Conservation (phyloP, 2,797 vertebrate species). For the Lutjanus argentimaculatus region DNA sequence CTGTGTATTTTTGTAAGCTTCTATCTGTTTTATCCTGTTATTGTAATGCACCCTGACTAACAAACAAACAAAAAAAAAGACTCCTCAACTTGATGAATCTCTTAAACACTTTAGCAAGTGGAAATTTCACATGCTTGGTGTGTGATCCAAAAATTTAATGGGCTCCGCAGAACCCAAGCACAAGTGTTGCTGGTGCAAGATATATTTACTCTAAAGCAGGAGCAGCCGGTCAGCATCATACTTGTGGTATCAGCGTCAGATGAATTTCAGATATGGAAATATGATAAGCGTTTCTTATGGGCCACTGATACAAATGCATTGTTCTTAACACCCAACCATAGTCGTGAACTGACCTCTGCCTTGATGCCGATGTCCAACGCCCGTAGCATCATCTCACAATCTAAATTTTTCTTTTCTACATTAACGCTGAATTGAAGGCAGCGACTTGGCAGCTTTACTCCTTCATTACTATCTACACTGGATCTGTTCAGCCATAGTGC, state of each 20-base stretch:
- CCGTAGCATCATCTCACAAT: not conserved
- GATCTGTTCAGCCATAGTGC: not conserved
- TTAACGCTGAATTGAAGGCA: not conserved
- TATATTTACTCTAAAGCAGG: slow-evolving; percentile 25
- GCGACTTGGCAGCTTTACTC: not conserved
- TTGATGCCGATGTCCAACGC: slow-evolving; percentile 4
- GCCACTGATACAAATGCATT: slow-evolving; percentile 19
- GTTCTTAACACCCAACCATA: not conserved
- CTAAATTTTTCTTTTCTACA: not conserved
- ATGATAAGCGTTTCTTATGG: slow-evolving; percentile 3
- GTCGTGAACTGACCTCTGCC: not conserved
- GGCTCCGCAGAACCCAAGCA: not conserved
- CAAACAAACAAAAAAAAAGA: not conserved
- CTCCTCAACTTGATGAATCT: too few relatives aligned
- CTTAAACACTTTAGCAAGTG: not conserved
- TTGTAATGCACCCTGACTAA: not conserved
- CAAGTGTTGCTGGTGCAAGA: slow-evolving; percentile 33
- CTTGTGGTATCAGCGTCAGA: not conserved
- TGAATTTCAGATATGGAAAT: slow-evolving; percentile 32
- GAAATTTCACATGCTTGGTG: slow-evolving; percentile 2
- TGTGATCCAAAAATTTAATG: not conserved
- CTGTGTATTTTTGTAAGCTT: too few relatives aligned
- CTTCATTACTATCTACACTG: not conserved
- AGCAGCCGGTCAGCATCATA: slow-evolving; percentile 23
- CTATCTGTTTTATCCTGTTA: too few relatives aligned